A percentile compares a stretch with the other conserved stretches of the same genome.
Conservation (phyloP, 2,888 invertebrate genomes). For the Pilophorus perplexus region DNA sequence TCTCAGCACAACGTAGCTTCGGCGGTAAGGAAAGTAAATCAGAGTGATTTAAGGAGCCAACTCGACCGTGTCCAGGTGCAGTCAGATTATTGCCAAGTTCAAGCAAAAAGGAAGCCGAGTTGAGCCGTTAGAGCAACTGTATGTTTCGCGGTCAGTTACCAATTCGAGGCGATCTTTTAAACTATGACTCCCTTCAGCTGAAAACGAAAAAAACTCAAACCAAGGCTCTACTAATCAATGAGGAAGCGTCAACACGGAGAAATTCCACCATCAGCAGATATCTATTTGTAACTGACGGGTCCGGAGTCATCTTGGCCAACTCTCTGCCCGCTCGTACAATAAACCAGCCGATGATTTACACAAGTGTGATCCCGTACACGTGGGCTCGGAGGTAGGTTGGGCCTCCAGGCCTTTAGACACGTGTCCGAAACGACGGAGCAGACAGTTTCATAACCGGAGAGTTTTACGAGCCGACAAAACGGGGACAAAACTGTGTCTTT, state of each 20-base stretch:
- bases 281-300: conserved; percentile 26
- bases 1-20: too few species aligned
- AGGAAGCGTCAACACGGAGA: not conserved
- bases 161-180: not conserved
- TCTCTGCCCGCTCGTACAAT: not conserved
- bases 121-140: not conserved
- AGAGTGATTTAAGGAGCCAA: too few species aligned
- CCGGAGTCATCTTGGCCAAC: conserved; percentile 9
- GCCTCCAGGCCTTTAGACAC: conserved; percentile 10
- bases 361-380: conserved; percentile 19
- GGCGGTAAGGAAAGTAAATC: too few species aligned
- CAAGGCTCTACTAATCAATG: not conserved
- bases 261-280: not conserved
- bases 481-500: not conserved
- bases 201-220: not conserved
- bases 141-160: not conserved
- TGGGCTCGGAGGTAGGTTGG: conserved; percentile 11
- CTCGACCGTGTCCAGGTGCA: too few species aligned
- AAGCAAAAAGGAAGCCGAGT: too few species aligned
- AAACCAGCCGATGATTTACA: conserved; percentile 17
- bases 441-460: conserved; percentile 16
- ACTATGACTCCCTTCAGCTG: not conserved
- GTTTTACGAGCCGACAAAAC: not conserved
- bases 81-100: too few species aligned
- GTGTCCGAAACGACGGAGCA: conserved; percentile 6